Percentiles rank a stretch among this genome's conserved stretches.
Evolutionary conservation across 2,797 vertebrate genomes (phyloP).

Genomic region (Epinephelus coioides): DNA sequence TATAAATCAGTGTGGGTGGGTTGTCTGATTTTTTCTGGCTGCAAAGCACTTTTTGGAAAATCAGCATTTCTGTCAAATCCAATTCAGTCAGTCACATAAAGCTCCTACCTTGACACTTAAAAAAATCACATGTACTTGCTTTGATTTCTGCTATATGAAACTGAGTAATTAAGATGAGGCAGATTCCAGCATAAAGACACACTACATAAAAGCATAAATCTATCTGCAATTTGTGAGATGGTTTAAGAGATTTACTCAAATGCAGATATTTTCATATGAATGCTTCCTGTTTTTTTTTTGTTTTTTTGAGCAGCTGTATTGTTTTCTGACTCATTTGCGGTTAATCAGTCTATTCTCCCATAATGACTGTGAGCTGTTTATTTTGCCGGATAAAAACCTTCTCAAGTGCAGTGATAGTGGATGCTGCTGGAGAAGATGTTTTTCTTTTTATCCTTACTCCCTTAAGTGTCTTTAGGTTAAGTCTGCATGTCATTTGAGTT

Average conservation of each 20-base stretch:
- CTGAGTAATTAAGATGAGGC: not conserved
- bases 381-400: conserved; percentile 18
- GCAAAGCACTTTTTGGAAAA: not conserved
- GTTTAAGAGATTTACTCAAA: conserved; percentile 34
- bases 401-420: not conserved
- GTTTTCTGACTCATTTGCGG: conserved; percentile 39
- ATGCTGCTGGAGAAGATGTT: not conserved
- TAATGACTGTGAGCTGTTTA: conserved; percentile 35
- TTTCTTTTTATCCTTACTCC: conserved; percentile 2
- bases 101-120: not conserved
- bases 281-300: not conserved
- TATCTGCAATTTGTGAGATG: conserved; percentile 1
- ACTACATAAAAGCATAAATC: conserved; percentile 5
- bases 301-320: conserved; percentile 10
- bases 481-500: not conserved
- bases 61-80: not conserved
- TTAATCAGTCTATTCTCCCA: conserved; percentile 26
- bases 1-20: not conserved
- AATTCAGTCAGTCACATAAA: not conserved
- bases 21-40: not conserved
- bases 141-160: not conserved
- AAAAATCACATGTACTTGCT: not conserved
- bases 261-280: conserved; percentile 20
- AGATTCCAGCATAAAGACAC: not conserved
- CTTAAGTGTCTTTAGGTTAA: not conserved